phyloP scores from a whole-genome alignment of 2,888 invertebrate species.

The Trissoscelio sp. region DNA sequence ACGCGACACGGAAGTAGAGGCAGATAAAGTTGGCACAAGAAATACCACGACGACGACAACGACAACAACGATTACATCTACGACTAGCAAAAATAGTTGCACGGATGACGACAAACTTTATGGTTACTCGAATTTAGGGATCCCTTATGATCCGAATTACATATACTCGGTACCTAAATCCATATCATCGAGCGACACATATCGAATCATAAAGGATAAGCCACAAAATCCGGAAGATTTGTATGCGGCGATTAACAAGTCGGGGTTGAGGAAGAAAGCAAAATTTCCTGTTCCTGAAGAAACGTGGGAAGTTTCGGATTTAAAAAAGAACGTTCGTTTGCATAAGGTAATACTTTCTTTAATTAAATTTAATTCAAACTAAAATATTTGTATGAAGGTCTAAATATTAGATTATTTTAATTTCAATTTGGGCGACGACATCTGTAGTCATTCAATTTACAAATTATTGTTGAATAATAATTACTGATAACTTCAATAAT shows the following conservation, averaged over 20 bases:
- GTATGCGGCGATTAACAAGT: constrained; percentile 82
- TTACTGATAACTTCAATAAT: no score
- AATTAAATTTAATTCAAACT: not conserved
- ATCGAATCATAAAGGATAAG: constrained; percentile 79
- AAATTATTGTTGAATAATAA: no score
- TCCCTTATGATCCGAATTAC: constrained; percentile 74
- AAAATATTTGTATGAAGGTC: no score
- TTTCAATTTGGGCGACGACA: no score
- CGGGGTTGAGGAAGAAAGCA: constrained; percentile 75
- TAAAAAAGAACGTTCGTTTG: constrained; percentile 71
- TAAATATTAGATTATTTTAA: no score
- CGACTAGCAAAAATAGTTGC: constrained; percentile 4
- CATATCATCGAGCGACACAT: constrained; percentile 72
- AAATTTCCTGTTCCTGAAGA: constrained; percentile 79
- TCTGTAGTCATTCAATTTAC: no score
- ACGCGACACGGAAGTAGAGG: constrained; percentile 81
- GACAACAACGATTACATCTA: not conserved
- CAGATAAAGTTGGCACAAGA: constrained; percentile 74
- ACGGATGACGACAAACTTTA: constrained; percentile 67
- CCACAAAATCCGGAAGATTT: constrained; percentile 84
- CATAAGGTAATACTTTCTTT: constrained; percentile 75
- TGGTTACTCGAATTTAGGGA: constrained; percentile 70
- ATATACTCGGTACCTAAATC: constrained; percentile 78
- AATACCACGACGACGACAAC: constrained; percentile 62
- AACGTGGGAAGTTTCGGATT: constrained; percentile 78